Evolutionary conservation across 2,888 invertebrate species (phyloP), one percentile per base, ranked within the genome.

Genomic region (Atherix ibis): DNA sequence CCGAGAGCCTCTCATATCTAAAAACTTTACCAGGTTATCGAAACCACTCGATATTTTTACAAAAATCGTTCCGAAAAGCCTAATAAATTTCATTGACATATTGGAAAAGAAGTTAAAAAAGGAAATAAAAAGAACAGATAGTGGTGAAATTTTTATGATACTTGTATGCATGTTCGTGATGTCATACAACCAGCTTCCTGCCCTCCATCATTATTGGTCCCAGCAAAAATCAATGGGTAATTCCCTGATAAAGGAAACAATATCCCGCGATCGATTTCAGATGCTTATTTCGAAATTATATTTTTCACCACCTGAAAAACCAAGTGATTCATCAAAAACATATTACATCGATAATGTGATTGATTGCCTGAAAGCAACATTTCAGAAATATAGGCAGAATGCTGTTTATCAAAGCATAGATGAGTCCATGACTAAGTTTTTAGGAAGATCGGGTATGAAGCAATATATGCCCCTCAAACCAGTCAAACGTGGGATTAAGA

Each of bases 401-500:
- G 29, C 22, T 18, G 5, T 12, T 19, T 28, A 27, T 17, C 34
- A 34, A 15, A 17, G 18, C 12, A 35, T 35, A 25, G 35, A 35
- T 14, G 35, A 30, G 18, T 25, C 25, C 10, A 35, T 35, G 30
- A 29, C 22, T 5, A 35, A 35, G 14, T 26, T 35, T 18, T 30
- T 30, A 26, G 34, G 25, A 3, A 18, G 34, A 10, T 6, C 15
- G 10, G 5, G 12, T 18, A 10, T 35, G 30, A 35, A 35, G 22
- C 29, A 29, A 35, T 35, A 22, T 18, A 29, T 29, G 22, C 34
- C 34, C 8, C 19, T 24, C 4, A 35, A 35, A 13, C 34, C 22
- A 15, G 13, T 35, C 22, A 29, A 35, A 30, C 34, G 29, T 8
- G 34, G 34, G 13, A 29, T 29, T 17, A 35, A 35, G 18, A 14